Conservation (phyloP, 2,888 invertebrate species). For the Cryptus armator region DNA sequence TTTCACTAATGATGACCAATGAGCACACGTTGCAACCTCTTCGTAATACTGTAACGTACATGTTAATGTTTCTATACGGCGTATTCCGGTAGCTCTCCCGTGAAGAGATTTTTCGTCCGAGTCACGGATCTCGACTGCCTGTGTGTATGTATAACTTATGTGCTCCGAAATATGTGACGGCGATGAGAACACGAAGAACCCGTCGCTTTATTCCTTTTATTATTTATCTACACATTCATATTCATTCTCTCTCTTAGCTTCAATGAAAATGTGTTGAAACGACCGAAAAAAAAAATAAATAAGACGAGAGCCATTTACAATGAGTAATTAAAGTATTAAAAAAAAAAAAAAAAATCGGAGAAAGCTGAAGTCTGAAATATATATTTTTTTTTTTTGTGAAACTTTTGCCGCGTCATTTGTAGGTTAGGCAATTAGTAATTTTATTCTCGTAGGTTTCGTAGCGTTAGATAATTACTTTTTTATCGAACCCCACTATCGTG, state of each 20-base stretch:
- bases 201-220: slow-evolving; percentile 45
- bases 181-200: slow-evolving; percentile 10
- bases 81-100: slow-evolving; percentile 64
- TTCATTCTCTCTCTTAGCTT: slow-evolving; percentile 38
- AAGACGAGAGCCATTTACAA: slow-evolving; percentile 38
- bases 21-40: slow-evolving; percentile 42
- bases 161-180: slow-evolving; percentile 10
- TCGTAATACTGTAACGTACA: slow-evolving; percentile 58
- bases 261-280: too few relatives aligned
- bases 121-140: slow-evolving; percentile 53
- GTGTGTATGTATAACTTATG: slow-evolving; percentile 14
- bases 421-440: background rate
- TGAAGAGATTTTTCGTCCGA: slow-evolving; percentile 55
- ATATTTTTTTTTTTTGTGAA: background rate
- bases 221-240: slow-evolving; percentile 49
- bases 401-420: slow-evolving; percentile 5
- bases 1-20: slow-evolving; percentile 68
- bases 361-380: slow-evolving; percentile 1
- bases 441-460: slow-evolving; percentile 9
- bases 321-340: slow-evolving; percentile 51
- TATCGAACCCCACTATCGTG: background rate
- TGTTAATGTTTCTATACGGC: slow-evolving; percentile 62
- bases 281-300: slow-evolving; percentile 6
- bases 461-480: background rate
- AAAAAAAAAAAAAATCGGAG: background rate